Conservation (phyloP, 1,140 invertebrate species). For the Mycetomoellerius zeteki region DNA sequence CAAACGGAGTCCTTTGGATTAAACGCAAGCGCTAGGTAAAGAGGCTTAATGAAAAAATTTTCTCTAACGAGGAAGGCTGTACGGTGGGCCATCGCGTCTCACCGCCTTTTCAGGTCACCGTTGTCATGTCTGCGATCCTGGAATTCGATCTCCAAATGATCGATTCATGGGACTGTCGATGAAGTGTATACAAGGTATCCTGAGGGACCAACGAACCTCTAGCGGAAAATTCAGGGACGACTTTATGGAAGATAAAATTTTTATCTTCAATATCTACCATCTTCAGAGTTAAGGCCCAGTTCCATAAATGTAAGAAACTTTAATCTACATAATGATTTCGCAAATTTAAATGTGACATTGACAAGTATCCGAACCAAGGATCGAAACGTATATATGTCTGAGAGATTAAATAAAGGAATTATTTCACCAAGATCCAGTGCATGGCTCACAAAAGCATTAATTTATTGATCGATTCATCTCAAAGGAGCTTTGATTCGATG, state of each 20-base stretch:
- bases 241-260: neutral
- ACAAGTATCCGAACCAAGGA: too few species aligned
- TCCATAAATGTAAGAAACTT: too few species aligned
- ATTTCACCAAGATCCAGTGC: too few species aligned
- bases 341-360: too few species aligned
- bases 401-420: too few species aligned
- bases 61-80: constrained; percentile 56
- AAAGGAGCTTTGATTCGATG: too few species aligned
- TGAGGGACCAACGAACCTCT: neutral
- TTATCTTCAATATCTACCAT: neutral
- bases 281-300: too few species aligned
- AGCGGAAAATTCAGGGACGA: neutral
- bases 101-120: constrained; percentile 65
- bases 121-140: neutral
- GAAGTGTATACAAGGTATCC: neutral
- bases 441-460: too few species aligned
- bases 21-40: constrained; percentile 77
- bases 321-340: too few species aligned
- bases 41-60: constrained; percentile 84
- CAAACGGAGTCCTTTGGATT: constrained; percentile 64
- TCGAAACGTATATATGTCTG: too few species aligned
- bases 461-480: too few species aligned
- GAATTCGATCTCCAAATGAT: constrained; percentile 72
- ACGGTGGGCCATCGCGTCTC: constrained; percentile 35
- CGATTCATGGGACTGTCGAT: constrained; percentile 51